Evolutionary conservation across 2,113 vertebrate species (phyloP), one percentile per base, ranked within the genome.

Genomic region (Oryzias melastigma): DNA sequence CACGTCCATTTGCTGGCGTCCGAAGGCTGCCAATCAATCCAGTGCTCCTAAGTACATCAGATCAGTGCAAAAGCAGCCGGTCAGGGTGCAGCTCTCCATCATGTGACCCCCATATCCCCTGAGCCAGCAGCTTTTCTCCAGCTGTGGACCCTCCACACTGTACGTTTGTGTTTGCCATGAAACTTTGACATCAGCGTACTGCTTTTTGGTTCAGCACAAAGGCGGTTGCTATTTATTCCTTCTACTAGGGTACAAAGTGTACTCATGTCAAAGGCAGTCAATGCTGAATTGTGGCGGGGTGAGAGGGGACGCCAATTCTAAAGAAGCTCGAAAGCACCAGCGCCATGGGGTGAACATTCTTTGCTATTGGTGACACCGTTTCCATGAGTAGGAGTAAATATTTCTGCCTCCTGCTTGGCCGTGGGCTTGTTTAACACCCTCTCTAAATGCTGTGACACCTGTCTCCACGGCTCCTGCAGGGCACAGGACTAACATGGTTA

Each of bases 341-440:
- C 47, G 46, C 67, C 65, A 68, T 12, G 7, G 77, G 81, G 67
- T 68, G 71, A 73, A 79, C 80, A 89, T 91, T 87, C 86, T 58
- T 84, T 17, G 17, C 62, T 57, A 72, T 74, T 65, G 68, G 66
- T 68, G 58, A 61, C 62, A 65, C 58, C 10, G 87, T 90, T 87
- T 85, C 88, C 85, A 88, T 87, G 86, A 83, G 75, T 65, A 49
- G 73, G 78, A 83, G 82, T 81, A 81, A 87, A 87, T 51, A 59
- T 76, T 79, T 75, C 29, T 66, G 56, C 68, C 75, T 73, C 66
- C 69, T 51, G 58, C 53, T 75, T 66, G 62, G 80, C 77, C 69
- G 42, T 19, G 52, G 62, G 73, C 87, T 85, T 85, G 78, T 86
- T 91, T 78, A 83, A 90, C 84, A 86, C 46, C 67, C 65, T 61